These are phyloP conservation scores for Eulemur mongoz DNA, from an alignment of 2,797 vertebrate genomes.

Conservation along the genomic window DNA sequence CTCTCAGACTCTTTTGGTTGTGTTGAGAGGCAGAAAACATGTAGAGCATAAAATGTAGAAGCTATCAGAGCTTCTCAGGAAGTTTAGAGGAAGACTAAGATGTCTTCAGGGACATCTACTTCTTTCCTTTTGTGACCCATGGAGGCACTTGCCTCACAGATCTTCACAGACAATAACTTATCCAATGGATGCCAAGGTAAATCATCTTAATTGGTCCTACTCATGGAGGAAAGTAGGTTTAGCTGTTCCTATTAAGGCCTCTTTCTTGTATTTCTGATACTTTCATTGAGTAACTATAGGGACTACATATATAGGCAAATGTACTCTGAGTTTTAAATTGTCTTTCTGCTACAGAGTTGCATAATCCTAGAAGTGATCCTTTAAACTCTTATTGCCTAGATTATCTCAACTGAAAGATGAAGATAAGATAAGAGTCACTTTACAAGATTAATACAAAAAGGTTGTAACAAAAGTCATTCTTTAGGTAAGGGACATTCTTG, in stretches of 20 bases:
- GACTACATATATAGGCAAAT: background rate
- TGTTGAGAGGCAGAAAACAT: background rate
- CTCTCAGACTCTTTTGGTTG: background rate
- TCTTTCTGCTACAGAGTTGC: background rate
- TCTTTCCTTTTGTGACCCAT: background rate
- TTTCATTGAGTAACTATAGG: background rate
- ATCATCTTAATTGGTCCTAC: background rate
- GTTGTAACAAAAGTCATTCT: constrained; percentile 21
- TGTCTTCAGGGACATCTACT: background rate
- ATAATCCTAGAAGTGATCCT: background rate
- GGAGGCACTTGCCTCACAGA: background rate
- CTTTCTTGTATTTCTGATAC: background rate
- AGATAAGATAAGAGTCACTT: background rate
- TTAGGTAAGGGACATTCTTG: background rate
- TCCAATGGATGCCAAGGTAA: background rate
- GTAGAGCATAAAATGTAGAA: background rate
- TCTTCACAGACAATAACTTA: background rate
- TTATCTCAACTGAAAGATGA: background rate
- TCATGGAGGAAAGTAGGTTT: background rate
- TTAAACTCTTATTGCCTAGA: background rate
- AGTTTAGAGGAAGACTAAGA: background rate
- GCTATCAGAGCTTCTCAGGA: background rate
- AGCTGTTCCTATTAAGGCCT: background rate
- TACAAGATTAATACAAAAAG: background rate
- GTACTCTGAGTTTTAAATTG: background rate